These are phyloP conservation scores for Dryomyza anilis DNA, from an alignment of 2,888 invertebrate species.

Conservation along the genomic window DNA sequence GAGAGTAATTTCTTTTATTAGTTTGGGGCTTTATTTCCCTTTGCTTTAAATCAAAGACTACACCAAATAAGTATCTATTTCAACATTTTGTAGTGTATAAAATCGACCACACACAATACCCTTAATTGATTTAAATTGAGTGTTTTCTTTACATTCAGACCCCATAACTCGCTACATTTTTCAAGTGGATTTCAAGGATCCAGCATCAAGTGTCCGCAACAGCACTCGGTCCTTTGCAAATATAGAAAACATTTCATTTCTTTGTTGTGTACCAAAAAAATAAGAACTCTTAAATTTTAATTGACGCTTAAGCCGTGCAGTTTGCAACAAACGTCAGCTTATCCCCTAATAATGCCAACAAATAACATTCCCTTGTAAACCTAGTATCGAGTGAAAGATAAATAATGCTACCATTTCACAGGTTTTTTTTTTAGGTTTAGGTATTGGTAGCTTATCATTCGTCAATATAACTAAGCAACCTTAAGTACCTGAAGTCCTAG, in stretches of 20 bases:
- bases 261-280: slow-evolving; percentile 2
- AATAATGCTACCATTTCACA: no score
- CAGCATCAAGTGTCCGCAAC: neutral
- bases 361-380: neutral
- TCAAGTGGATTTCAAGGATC: slow-evolving; percentile 18
- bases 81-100: no score
- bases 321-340: slow-evolving; percentile 6
- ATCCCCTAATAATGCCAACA: slow-evolving; percentile 19
- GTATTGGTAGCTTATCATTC: no score
- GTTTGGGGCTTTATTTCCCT: no score
- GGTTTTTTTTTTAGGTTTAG: no score
- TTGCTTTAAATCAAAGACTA: no score
- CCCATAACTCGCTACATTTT: slow-evolving; percentile 16
- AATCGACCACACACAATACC: slow-evolving; percentile 16
- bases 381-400: neutral
- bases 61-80: no score
- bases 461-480: slow-evolving; percentile 11
- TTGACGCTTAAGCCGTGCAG: slow-evolving; percentile 17
- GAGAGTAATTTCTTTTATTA: no score
- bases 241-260: neutral
- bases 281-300: neutral
- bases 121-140: slow-evolving; percentile 3
- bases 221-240: neutral
- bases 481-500: slow-evolving; percentile 19
- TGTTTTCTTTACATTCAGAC: neutral